Evolutionary conservation across 2,797 vertebrate species (phyloP).

Genomic region (Mycteria americana): DNA sequence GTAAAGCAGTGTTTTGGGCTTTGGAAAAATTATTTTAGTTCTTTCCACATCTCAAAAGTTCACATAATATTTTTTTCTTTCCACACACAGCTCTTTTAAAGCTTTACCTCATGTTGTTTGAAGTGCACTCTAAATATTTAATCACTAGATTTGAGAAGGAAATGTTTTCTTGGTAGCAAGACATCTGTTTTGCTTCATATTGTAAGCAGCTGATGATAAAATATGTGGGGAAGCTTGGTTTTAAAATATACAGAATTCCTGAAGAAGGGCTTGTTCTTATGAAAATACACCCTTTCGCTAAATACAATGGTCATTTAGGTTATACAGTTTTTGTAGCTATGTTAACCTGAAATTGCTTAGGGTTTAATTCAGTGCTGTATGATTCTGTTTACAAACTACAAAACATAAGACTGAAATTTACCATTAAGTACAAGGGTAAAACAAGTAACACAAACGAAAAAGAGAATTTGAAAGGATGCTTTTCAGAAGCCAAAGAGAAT

Average conservation of each 20-base stretch:
- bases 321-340: neutral
- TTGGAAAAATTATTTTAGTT: neutral
- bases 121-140: conserved; percentile 13
- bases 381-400: neutral
- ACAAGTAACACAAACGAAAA: neutral
- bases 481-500: neutral
- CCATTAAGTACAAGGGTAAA: neutral
- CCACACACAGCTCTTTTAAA: neutral
- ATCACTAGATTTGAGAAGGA: neutral
- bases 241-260: neutral
- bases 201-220: neutral
- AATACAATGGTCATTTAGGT: neutral
- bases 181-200: neutral
- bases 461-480: neutral
- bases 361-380: neutral
- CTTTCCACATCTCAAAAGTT: neutral
- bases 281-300: neutral
- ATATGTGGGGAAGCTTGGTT: neutral
- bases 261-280: neutral
- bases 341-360: neutral
- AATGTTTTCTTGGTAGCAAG: neutral
- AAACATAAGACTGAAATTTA: neutral
- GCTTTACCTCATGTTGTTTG: neutral
- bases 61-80: neutral
- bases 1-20: neutral